A percentile compares a stretch with the other conserved stretches of the same genome.
Conservation (phyloP, 2,113 vertebrate species). For the Nothocercus julius region DNA sequence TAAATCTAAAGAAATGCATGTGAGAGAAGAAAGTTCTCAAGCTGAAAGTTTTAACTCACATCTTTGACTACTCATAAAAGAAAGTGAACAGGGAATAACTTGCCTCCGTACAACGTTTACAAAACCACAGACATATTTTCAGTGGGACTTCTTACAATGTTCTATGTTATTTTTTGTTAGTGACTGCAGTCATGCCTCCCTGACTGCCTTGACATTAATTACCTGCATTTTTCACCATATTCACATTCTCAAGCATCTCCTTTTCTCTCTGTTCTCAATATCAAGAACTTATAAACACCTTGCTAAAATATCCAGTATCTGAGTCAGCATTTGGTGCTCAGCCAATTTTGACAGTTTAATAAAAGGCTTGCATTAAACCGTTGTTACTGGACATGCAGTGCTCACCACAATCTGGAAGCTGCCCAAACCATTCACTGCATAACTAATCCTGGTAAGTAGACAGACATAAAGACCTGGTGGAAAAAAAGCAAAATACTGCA, state of each 20-base stretch:
- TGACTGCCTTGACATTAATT: background rate
- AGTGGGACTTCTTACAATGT: background rate
- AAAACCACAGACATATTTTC: background rate
- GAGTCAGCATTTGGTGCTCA: slow-evolving; percentile 9
- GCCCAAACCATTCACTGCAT: background rate
- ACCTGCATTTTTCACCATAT: background rate
- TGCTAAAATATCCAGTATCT: slow-evolving; percentile 17
- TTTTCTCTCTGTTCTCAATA: background rate
- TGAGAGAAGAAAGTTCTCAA: background rate
- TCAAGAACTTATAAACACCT: background rate
- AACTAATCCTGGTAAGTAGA: slow-evolving; percentile 30
- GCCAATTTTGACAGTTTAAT: slow-evolving; percentile 34
- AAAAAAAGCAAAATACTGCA: background rate
- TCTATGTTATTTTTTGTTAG: background rate
- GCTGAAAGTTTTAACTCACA: background rate
- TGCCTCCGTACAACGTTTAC: background rate
- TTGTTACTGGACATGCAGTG: background rate
- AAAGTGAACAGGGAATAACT: background rate
- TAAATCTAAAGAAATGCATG: background rate
- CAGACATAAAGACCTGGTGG: background rate
- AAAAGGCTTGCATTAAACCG: background rate
- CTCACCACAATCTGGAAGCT: slow-evolving; percentile 13
- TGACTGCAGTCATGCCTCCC: background rate
- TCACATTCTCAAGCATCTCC: background rate
- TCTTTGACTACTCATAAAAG: background rate